Evolutionary conservation across 2,113 vertebrate species (phyloP).

Genomic region (Archocentrus centrarchus): DNA sequence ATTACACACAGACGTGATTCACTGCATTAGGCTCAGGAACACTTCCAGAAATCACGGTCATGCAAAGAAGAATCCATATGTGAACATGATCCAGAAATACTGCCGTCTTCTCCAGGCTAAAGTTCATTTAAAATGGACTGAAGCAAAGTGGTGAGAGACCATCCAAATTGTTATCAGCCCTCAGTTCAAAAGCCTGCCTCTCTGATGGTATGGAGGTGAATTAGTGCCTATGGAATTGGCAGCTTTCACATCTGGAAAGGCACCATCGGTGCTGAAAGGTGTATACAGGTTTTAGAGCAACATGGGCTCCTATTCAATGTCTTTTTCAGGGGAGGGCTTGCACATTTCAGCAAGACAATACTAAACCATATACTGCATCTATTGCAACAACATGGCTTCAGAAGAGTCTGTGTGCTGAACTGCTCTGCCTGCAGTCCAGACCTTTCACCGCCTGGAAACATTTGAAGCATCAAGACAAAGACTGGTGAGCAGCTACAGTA

Average conservation of each 20-base stretch:
- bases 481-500: too few species aligned
- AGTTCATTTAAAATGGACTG: neutral
- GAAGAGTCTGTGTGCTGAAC: too few species aligned
- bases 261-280: neutral
- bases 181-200: too few species aligned
- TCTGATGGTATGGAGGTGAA: neutral
- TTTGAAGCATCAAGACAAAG: too few species aligned
- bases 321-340: too few species aligned
- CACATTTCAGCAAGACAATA: too few species aligned
- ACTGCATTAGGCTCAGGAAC: neutral
- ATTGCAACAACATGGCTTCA: too few species aligned
- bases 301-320: too few species aligned
- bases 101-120: neutral
- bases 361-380: too few species aligned
- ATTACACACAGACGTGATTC: neutral
- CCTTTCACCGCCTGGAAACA: too few species aligned
- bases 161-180: too few species aligned
- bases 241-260: conserved; percentile 1
- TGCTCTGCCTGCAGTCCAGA: too few species aligned
- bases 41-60: neutral
- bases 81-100: neutral
- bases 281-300: neutral
- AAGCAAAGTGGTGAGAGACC: neutral
- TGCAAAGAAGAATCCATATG: neutral
- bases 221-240: neutral